Evolutionary conservation across 2,797 vertebrate species (phyloP), one percentile per base, ranked within the genome.

Genomic region (Phataginus tetradactyla): DNA sequence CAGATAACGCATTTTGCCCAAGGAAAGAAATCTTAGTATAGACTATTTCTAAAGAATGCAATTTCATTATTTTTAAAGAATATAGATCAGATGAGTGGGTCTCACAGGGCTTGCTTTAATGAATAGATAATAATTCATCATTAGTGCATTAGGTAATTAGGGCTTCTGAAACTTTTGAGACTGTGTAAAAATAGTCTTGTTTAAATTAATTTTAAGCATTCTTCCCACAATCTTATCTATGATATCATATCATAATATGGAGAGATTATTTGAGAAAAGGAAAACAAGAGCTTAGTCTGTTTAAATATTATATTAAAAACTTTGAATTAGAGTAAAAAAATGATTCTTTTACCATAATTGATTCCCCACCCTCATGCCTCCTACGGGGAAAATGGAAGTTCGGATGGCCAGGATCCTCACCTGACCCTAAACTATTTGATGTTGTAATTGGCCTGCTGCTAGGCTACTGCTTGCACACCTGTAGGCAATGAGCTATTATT

Each of bases 1-100:
- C 77, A 81, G 64, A 78, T 81, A 92, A 89, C 69, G n/a, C 55
- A 64, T 86, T 86, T 75, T 91, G 83, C 88, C 86, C 49, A 95
- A 71, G 61, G 34, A 71, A 80, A 89, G n/a, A 95, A 83, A 79
- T 78, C 51, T 92, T 78, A 78, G 64, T 42, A 42, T 53, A 85
- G 51, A 94, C 55, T 34, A 66, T 94, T 94, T 92, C 61, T 86
- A 64, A 64, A 86, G 39, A 87, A 79, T 0, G 53, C 8, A 87
- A 5, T 27, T 69, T 49, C 37, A 34, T 79, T 74, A 18, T 84
- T 93, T 85, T 42, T 51, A 49, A 68, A 64, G 42, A 23, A 23
- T 78, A 90, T 79, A 92, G 95, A 78, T 90, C 74, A 83, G 72
- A 78, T 72, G 64, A 90, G 11, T 79, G 39, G 39, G 25, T 25